Evolutionary conservation across 1,140 invertebrate genomes (phyloP).

Genomic region (Drosophila suzukii): DNA sequence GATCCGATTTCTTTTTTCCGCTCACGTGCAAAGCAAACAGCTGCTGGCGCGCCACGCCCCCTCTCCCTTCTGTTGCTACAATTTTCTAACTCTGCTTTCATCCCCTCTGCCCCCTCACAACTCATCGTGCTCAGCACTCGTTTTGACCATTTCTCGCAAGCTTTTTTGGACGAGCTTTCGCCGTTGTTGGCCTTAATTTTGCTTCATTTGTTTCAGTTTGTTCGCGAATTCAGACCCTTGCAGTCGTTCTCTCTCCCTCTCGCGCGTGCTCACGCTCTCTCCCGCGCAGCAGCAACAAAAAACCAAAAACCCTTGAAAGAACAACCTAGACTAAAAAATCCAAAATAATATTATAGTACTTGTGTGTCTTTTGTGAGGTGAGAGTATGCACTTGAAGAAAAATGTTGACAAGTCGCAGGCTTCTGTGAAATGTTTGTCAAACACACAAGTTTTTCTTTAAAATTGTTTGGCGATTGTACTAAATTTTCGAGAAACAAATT

Average conservation of each 20-base stretch:
- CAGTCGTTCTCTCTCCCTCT: constrained; percentile 41
- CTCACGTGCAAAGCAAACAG: constrained; percentile 60
- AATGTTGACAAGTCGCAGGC: neutral
- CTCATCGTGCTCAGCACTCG: constrained; percentile 5
- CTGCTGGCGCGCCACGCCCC: constrained; percentile 9
- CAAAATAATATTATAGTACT: constrained; percentile 11
- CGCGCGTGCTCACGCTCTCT: constrained; percentile 35
- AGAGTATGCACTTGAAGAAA: constrained; percentile 5
- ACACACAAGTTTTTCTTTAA: neutral
- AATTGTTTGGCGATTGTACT: constrained; percentile 2
- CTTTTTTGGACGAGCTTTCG: constrained; percentile 60
- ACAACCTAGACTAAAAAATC: neutral
- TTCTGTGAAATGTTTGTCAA: constrained; percentile 15
- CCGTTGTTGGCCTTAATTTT: constrained; percentile 70
- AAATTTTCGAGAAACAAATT: neutral
- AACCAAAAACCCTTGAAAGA: constrained; percentile 6
- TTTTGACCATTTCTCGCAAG: constrained; percentile 57
- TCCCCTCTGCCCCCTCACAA: neutral
- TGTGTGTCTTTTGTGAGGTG: constrained; percentile 31
- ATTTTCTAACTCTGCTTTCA: too few relatives aligned
- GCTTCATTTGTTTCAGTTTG: constrained; percentile 48
- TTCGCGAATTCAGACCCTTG: constrained; percentile 64
- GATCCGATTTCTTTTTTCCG: constrained; percentile 5
- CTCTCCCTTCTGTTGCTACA: neutral
- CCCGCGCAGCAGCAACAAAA: constrained; percentile 18